Conservation (phyloP, 1,140 invertebrate species). For the Heliconius nattereri region DNA sequence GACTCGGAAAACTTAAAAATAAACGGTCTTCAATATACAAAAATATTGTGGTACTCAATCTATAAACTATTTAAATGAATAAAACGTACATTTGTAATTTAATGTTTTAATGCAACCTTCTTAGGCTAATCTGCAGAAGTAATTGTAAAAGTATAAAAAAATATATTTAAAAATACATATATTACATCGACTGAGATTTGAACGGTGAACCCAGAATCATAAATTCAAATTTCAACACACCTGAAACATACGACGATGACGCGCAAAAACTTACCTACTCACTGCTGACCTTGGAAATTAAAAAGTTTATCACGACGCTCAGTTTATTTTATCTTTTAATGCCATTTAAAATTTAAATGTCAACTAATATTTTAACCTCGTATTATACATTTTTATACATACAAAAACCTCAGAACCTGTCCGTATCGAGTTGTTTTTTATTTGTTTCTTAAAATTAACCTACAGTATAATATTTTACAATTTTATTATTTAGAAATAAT, state of each 20-base stretch:
- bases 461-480: not conserved
- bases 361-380: slow-evolving; percentile 16
- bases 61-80: too few species aligned
- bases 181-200: not conserved
- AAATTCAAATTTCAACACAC: not conserved
- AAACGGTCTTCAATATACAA: too few species aligned
- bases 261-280: not conserved
- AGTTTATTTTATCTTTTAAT: slow-evolving; percentile 17
- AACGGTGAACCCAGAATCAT: not conserved
- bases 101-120: too few species aligned
- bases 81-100: too few species aligned
- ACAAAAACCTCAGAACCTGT: not conserved
- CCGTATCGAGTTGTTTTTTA: not conserved
- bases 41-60: too few species aligned
- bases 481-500: not conserved
- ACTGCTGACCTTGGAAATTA: slow-evolving; percentile 11
- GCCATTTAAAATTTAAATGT: slow-evolving; percentile 21
- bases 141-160: too few species aligned
- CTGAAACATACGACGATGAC: not conserved
- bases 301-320: slow-evolving; percentile 2
- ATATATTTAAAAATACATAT: too few species aligned
- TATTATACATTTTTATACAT: not conserved
- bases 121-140: too few species aligned
- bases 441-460: not conserved
- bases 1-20: too few species aligned